Evolutionary conservation across 1,140 invertebrate genomes (phyloP).

Genomic region (Penaeus vannamei): DNA sequence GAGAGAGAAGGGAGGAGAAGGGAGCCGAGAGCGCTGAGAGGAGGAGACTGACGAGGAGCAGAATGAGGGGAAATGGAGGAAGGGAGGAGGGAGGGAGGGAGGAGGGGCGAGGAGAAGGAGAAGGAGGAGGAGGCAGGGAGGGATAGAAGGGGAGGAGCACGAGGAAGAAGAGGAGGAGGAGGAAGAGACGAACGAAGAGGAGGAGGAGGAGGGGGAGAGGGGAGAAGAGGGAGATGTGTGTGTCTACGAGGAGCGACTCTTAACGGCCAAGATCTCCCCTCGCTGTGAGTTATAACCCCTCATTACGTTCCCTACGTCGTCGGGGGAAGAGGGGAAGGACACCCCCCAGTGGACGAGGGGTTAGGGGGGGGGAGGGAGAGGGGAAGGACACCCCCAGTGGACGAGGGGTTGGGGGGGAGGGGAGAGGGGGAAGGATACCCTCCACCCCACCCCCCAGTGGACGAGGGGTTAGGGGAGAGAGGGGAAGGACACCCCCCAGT

Average conservation of each 20-base stretch:
- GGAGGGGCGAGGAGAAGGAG: neutral
- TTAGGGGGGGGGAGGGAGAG: too few relatives aligned
- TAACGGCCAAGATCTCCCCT: constrained; percentile 38
- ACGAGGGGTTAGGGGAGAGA: too few relatives aligned
- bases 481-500: too few relatives aligned
- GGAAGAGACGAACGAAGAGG: neutral
- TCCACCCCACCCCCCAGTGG: too few relatives aligned
- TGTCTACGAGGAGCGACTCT: constrained; percentile 5
- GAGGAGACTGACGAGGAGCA: neutral
- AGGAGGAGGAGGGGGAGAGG: neutral
- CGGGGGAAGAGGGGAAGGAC: constrained; percentile 20
- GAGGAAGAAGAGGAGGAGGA: neutral
- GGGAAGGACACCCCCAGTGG: too few relatives aligned
- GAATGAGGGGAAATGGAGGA: neutral
- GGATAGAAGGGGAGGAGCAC: neutral
- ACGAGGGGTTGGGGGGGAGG: neutral
- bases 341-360: too few relatives aligned
- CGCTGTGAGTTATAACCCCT: constrained; percentile 40
- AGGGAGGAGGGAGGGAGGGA: too few relatives aligned
- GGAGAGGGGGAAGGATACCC: too few relatives aligned
- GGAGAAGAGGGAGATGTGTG: neutral
- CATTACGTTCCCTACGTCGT: constrained; percentile 45
- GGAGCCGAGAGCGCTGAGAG: neutral
- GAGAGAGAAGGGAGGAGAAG: neutral
- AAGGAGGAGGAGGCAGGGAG: neutral